These are phyloP conservation scores for Aricia artaxerxes DNA, from an alignment of 2,888 invertebrate species.

Conservation along the genomic window DNA sequence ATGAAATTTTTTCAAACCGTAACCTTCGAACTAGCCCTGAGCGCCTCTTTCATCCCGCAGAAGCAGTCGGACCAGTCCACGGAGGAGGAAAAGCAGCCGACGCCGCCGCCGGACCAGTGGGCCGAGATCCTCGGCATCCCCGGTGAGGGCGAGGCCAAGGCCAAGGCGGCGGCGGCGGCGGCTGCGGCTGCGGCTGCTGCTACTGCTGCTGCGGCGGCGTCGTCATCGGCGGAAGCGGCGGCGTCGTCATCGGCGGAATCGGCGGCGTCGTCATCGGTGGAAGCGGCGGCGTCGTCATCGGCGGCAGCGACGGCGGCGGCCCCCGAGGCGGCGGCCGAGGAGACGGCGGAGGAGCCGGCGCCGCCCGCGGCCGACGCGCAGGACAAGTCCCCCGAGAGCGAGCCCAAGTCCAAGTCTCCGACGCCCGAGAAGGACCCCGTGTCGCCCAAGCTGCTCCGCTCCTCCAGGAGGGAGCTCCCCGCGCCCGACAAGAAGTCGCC, in stretches of 20 bases:
- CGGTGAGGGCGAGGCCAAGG: constrained; percentile 51
- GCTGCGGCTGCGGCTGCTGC: constrained; percentile 34
- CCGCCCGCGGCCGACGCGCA: constrained; percentile 40
- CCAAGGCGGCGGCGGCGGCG: constrained; percentile 42
- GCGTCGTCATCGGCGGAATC: constrained; percentile 40
- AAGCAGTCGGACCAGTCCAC: constrained; percentile 47
- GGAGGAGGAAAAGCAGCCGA: constrained; percentile 69
- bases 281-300: constrained; percentile 33
- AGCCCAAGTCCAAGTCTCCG: constrained; percentile 44
- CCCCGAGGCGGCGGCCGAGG: constrained; percentile 48
- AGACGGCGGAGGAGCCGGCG: constrained; percentile 41
- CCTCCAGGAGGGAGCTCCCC: constrained; percentile 59
- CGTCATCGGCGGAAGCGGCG: constrained; percentile 41
- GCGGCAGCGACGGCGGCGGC: constrained; percentile 38
- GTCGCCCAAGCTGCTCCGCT: constrained; percentile 64
- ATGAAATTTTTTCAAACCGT: constrained; percentile 13
- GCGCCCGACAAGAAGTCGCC: constrained; percentile 54
- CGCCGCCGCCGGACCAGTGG: constrained; percentile 74
- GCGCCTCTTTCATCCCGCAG: constrained; percentile 47
- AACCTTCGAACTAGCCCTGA: constrained; percentile 34
- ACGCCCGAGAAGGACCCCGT: constrained; percentile 53
- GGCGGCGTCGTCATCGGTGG: constrained; percentile 48
- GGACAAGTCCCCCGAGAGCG: constrained; percentile 43
- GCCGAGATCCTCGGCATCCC: constrained; percentile 74
- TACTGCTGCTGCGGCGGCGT: constrained; percentile 31